A percentile compares a stretch with the other conserved stretches of the same genome.
Conservation (phyloP, 1,140 invertebrate genomes). For the Calliphora vicina region DNA sequence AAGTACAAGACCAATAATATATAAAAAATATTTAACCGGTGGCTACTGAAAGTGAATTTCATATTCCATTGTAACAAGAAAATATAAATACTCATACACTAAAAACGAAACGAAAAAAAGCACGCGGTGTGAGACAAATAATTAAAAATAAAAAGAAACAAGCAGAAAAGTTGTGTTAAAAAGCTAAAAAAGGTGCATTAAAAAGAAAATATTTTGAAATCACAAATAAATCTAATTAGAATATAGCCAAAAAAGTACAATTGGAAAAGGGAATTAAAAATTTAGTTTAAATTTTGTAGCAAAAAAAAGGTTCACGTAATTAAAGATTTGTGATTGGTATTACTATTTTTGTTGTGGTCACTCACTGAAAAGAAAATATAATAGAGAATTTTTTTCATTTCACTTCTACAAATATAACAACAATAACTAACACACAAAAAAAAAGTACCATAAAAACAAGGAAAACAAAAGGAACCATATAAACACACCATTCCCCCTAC, state of each 20-base stretch:
- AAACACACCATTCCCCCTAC: neutral
- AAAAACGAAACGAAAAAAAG: neutral
- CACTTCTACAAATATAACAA: neutral
- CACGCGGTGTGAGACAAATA: neutral
- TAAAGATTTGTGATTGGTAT: neutral
- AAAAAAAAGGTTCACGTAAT: neutral
- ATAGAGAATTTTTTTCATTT: neutral
- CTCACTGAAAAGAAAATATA: neutral
- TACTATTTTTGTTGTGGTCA: neutral
- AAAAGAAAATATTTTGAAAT: neutral
- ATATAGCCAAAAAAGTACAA: neutral
- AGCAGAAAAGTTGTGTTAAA: neutral
- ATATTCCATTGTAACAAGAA: neutral
- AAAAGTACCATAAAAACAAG: neutral
- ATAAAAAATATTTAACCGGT: neutral
- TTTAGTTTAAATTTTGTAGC: neutral
- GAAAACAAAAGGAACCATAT: neutral
- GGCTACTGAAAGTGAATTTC: conserved; percentile 2
- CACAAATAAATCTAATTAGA: neutral
- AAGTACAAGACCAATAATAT: neutral
- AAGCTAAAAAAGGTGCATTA: neutral
- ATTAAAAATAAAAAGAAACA: neutral
- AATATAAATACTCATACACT: neutral
- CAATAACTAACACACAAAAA: neutral
- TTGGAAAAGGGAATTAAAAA: neutral